Evolutionary conservation across 2,113 vertebrate genomes (phyloP), one percentile per base, ranked within the genome.

Genomic region (Zosterops lateralis): DNA sequence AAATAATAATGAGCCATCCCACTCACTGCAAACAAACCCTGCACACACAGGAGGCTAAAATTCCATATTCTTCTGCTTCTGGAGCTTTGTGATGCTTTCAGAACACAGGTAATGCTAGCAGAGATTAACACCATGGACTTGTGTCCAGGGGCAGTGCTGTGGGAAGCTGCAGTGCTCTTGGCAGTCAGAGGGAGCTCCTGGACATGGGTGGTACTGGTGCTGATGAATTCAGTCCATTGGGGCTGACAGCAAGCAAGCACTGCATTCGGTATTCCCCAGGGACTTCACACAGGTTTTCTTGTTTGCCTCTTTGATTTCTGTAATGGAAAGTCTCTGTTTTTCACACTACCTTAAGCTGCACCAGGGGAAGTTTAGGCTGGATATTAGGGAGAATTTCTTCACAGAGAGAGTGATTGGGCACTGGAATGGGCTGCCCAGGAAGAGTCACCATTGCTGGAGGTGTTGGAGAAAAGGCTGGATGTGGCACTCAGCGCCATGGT

Each of bases 231-330:
- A 29, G 1, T 6, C 36, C 15, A 0, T 17, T 12, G 5, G 72
- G 60, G 44, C 47, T 26, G 65, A 29, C 2, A n/a, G 70, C 34
- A 28, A 31, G 57, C 20, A 29, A 21, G 38, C 14, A 1, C 25
- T 42, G 54, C 64, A 19, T 36, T 22, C 28, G 8, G 25, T 11
- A 60, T 68, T 66, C 19, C 16, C 34, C 10, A 7, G 32, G 48
- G 19, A 7, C 40, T 17, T 68, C 31, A 9, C 7, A 0, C 10
- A 11, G 32, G 2, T 65, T 16, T 42, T 36, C n/a, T 24, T 16
- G 16, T 61, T 87, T 47, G 48, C 25, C 19, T 70, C 24, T 45
- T 70, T 67, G 22, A 17, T 50, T 65, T 80, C 64, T 57, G 5
- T 40, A 15, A 1, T 22, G 32, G 31, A 57, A 56, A n/a, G 22